These are phyloP conservation scores for Lophotis ruficrista DNA, from an alignment of 2,113 vertebrate genomes.

Conservation along the genomic window DNA sequence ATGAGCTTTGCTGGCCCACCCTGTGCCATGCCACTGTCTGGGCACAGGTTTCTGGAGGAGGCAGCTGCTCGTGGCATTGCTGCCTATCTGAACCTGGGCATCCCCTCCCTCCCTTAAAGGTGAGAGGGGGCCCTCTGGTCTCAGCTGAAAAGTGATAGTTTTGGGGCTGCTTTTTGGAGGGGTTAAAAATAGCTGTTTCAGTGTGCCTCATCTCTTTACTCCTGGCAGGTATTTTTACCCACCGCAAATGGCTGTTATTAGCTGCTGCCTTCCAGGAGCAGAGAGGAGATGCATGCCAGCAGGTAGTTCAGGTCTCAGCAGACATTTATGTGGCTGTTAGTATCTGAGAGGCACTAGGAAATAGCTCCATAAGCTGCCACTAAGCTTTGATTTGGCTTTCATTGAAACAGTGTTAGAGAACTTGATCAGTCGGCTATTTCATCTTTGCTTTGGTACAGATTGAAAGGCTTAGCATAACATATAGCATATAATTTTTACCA, in stretches of 20 bases:
- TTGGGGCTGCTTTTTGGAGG: background rate
- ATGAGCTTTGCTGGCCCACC: accelerated
- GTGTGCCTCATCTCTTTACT: background rate
- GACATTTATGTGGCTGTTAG: background rate
- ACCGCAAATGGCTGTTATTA: background rate
- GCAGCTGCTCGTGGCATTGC: background rate
- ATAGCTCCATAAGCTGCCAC: background rate
- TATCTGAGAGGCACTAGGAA: background rate
- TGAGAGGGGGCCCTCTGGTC: background rate
- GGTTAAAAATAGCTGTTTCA: background rate
- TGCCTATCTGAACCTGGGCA: accelerated
- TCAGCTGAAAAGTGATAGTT: background rate
- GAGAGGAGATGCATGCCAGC: background rate
- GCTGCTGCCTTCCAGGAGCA: background rate
- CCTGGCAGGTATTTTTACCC: background rate
- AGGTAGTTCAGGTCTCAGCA: background rate
- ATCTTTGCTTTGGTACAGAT: background rate
- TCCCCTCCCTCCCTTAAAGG: background rate
- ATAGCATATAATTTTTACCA: background rate
- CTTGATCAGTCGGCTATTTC: background rate
- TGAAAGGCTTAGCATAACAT: background rate
- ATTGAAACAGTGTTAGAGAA: background rate
- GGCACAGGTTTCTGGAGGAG: background rate
- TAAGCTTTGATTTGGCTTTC: background rate
- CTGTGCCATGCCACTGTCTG: background rate